Percentiles rank a stretch among this genome's conserved stretches.
Conservation (phyloP, 2,797 vertebrate species). For the Atherinosoma microstoma region DNA sequence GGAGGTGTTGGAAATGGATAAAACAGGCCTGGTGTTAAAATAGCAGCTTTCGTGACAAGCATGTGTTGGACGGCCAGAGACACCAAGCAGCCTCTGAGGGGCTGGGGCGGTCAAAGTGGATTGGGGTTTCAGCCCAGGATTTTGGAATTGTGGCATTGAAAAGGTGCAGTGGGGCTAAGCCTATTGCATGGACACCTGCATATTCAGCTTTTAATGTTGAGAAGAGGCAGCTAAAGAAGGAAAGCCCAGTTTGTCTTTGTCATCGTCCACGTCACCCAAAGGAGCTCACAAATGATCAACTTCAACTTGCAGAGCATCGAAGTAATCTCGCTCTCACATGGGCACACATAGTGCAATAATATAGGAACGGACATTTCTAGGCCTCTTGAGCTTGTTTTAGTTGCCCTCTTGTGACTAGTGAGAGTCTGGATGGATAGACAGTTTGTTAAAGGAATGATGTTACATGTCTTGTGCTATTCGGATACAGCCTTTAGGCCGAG, state of each 20-base stretch:
- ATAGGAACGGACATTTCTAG: slow-evolving; percentile 60
- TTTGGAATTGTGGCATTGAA: slow-evolving; percentile 63
- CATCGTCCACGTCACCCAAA: slow-evolving; percentile 38
- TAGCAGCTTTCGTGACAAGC: slow-evolving; percentile 27
- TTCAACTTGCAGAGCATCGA: slow-evolving; percentile 41
- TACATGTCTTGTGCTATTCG: slow-evolving; percentile 33
- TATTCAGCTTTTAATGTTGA: slow-evolving; percentile 42
- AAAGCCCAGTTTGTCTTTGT: slow-evolving; percentile 51
- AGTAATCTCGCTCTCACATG: slow-evolving; percentile 45
- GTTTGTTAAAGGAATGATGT: slow-evolving; percentile 47
- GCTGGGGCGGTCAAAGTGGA: slow-evolving; percentile 41
- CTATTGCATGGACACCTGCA: slow-evolving; percentile 4
- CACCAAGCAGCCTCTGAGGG: slow-evolving; percentile 39
- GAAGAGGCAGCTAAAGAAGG: slow-evolving; percentile 35
- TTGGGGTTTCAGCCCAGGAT: slow-evolving; percentile 57
- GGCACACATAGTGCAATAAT: slow-evolving; percentile 21
- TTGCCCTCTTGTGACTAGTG: slow-evolving; percentile 51
- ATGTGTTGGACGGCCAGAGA: slow-evolving; percentile 50
- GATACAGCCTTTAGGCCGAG: slow-evolving; percentile 38
- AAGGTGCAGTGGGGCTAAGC: slow-evolving; percentile 29
- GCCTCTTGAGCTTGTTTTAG: slow-evolving; percentile 49
- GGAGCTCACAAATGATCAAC: slow-evolving; percentile 53
- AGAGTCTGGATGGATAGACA: slow-evolving; percentile 25
- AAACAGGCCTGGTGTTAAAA: slow-evolving; percentile 35
- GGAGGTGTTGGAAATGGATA: slow-evolving; percentile 39